Evolutionary conservation across 2,888 invertebrate species (phyloP), one percentile per base, ranked within the genome.

Genomic region (Hoplodrina ambigua): DNA sequence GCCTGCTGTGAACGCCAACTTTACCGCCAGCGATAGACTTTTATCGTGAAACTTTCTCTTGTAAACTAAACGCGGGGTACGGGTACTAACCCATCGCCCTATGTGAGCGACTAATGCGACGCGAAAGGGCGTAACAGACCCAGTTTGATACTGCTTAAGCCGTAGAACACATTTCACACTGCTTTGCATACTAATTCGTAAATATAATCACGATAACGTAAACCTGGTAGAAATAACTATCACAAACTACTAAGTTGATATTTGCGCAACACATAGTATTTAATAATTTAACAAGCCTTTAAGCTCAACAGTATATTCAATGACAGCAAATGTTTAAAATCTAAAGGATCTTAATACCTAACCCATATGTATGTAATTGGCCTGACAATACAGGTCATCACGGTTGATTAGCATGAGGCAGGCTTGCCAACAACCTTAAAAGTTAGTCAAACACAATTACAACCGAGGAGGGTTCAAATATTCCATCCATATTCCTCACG

Each of bases 41-140:
- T 85, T 84, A 85, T 85, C 77, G 78, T 56, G 44, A 77, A 85
- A 85, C 66, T 85, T 85, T 75, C 69, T 68, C 70, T 63, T 69
- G 59, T 63, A 67, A 74, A 75, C 84, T 74, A 58, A 80, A 71
- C 66, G 59, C 62, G 60, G 75, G 25, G 63, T 67, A 60, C 37
- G 56, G 50, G 33, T 56, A 54, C 56, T 33, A 61, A 54, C 61
- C 58, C 52, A 55, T 52, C 71, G 65, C 49, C 52, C 62, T 58
- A 56, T 72, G 41, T 72, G 50, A 59, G 54, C 50, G 52, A 33
- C 30, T 67, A 69, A 83, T 56, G 17, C 30, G n/a, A 17, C 13
- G 30, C 20, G 52, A 69, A 60, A 60, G 10, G 25, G 20, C 44
- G 37, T 56, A 63, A 30, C 52, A 15, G 37, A 30, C 37, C 10